A percentile compares a stretch with the other conserved stretches of the same genome.
phyloP scores from a whole-genome alignment of 2,888 invertebrate species.

The Sarcophaga carnaria region DNA sequence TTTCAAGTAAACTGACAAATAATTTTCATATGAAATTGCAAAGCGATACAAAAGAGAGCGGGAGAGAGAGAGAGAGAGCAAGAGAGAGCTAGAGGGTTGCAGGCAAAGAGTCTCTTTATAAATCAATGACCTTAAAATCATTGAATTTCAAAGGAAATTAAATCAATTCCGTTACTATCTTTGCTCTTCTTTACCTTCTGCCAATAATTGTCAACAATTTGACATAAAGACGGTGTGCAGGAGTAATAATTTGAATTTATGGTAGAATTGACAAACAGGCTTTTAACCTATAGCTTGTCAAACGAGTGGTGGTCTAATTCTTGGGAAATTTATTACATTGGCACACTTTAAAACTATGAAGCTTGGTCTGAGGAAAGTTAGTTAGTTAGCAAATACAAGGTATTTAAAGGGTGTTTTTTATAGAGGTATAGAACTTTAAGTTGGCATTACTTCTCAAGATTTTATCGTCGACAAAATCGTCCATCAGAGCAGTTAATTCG shows the following conservation, averaged over 20 bases:
- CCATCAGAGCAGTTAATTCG: no score
- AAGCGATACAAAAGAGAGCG: not conserved
- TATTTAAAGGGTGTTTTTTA: no score
- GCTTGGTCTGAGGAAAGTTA: no score
- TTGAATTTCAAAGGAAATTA: conserved; percentile 4
- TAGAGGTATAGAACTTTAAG: no score
- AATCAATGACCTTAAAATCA: conserved; percentile 52
- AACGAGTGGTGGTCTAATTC: not conserved
- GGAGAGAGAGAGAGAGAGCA: not conserved
- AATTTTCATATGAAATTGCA: conserved; percentile 32
- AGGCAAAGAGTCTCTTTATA: not conserved
- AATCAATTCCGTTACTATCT: no score
- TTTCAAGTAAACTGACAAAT: conserved; percentile 24
- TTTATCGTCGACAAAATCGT: no score
- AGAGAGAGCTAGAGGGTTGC: not conserved
- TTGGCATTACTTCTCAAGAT: no score
- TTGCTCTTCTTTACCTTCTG: no score
- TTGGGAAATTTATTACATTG: no score
- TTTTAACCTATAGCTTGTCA: not conserved
- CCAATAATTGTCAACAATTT: no score
- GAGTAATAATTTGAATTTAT: not conserved
- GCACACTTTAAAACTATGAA: no score
- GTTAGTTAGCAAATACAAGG: no score
- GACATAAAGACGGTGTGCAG: not conserved
- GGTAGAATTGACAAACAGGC: not conserved